These are phyloP conservation scores for Chloropsis hardwickii DNA, from an alignment of 2,113 vertebrate genomes.

Conservation along the genomic window DNA sequence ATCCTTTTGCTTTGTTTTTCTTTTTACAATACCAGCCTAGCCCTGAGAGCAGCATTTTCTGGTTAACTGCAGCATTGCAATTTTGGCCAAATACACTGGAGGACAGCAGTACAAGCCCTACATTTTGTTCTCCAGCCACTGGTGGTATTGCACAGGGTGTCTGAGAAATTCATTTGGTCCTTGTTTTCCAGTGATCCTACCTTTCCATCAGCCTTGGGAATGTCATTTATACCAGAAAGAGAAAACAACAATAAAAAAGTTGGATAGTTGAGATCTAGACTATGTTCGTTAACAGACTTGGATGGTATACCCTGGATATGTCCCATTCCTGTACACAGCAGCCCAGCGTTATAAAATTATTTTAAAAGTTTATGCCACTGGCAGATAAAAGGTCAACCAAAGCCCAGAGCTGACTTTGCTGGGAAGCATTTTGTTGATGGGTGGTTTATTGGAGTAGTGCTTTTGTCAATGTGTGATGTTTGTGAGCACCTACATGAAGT, in stretches of 20 bases:
- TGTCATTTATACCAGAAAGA: not conserved
- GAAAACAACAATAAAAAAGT: not conserved
- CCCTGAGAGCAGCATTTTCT: not conserved
- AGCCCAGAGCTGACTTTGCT: constrained; percentile 7
- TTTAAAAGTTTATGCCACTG: not conserved
- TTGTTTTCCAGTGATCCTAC: not conserved
- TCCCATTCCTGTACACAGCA: not conserved
- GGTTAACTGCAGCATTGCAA: not conserved
- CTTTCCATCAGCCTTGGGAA: not conserved
- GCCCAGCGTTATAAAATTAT: not conserved
- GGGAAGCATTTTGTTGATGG: constrained; percentile 2
- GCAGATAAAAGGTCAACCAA: constrained; percentile 12
- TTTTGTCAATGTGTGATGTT: not conserved
- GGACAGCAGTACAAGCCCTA: not conserved
- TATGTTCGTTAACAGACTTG: constrained; percentile 3
- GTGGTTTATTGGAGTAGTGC: not conserved
- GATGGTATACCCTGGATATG: not conserved
- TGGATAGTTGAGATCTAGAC: not conserved
- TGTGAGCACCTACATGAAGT: not conserved
- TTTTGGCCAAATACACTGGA: not conserved
- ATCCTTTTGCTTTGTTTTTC: constrained; percentile 49
- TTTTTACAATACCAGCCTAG: not conserved
- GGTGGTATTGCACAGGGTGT: not conserved
- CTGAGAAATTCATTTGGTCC: not conserved
- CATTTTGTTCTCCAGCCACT: not conserved